Percentiles rank a stretch among this genome's conserved stretches.
phyloP scores from a whole-genome alignment of 2,113 vertebrate genomes.

The Rhizomys pruinosus region DNA sequence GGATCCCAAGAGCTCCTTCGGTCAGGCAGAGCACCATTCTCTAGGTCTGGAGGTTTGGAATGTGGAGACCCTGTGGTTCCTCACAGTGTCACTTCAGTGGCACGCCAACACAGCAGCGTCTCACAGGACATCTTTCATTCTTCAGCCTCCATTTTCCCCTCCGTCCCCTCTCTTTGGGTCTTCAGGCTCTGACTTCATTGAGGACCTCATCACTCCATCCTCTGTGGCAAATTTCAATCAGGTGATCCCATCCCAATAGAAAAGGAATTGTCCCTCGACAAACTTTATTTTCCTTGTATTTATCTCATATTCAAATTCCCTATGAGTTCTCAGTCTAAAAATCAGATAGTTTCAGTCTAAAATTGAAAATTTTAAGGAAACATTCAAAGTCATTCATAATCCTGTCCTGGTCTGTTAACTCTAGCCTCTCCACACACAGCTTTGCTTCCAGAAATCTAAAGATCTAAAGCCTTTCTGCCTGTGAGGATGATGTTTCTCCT shows the following conservation, averaged over 20 bases:
- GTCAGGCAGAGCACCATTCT: not conserved
- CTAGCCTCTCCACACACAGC: not conserved
- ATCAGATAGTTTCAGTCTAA: not conserved
- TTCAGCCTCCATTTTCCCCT: not conserved
- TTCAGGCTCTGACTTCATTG: not conserved
- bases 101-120: not conserved
- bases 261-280: not conserved
- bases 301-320: not conserved
- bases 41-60: not conserved
- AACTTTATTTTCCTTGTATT: not conserved
- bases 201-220: not conserved
- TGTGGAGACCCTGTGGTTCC: not conserved
- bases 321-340: not conserved
- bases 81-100: not conserved
- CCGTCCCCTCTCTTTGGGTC: not conserved
- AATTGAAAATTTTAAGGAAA: constrained; percentile 39
- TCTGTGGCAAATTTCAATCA: constrained; percentile 4
- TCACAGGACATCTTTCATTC: not conserved
- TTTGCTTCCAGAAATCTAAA: not conserved
- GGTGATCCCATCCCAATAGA: not conserved
- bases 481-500: not conserved
- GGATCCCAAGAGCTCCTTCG: constrained; percentile 6
- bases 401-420: not conserved
- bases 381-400: not conserved
- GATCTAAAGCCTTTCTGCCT: not conserved